A percentile compares a stretch with the other conserved stretches of the same genome.
Evolutionary conservation across 2,113 vertebrate genomes (phyloP).

Genomic region (Heterotis niloticus): DNA sequence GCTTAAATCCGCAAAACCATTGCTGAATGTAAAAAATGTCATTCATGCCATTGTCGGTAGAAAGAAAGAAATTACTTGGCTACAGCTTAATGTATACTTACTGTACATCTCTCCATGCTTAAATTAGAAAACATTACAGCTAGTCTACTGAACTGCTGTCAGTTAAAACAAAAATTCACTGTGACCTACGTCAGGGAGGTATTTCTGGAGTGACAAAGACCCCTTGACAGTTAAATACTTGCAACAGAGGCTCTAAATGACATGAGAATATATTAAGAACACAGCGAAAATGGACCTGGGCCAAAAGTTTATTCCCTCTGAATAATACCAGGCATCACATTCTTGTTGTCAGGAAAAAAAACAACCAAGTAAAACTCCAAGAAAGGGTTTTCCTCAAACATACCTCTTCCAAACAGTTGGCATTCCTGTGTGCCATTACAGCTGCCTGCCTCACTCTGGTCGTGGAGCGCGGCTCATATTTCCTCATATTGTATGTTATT

Average conservation of each 20-base stretch:
- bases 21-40: too few species aligned
- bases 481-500: not conserved
- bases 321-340: constrained; percentile 6
- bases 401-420: not conserved
- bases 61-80: not conserved
- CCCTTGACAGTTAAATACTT: constrained; percentile 1
- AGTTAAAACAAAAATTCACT: not conserved
- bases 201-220: not conserved
- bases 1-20: too few species aligned
- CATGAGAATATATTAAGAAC: not conserved
- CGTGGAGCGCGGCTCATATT: not conserved
- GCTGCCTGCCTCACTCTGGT: not conserved
- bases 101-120: not conserved
- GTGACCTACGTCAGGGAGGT: not conserved
- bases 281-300: not conserved
- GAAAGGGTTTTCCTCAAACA: not conserved
- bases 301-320: not conserved
- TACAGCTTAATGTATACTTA: not conserved
- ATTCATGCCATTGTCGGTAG: too few species aligned
- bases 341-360: constrained; percentile 14
- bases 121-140: not conserved
- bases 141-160: not conserved
- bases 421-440: not conserved
- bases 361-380: not conserved
- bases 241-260: not conserved